These are phyloP conservation scores for Lathamus discolor DNA, from an alignment of 2,113 vertebrate genomes.

Conservation along the genomic window DNA sequence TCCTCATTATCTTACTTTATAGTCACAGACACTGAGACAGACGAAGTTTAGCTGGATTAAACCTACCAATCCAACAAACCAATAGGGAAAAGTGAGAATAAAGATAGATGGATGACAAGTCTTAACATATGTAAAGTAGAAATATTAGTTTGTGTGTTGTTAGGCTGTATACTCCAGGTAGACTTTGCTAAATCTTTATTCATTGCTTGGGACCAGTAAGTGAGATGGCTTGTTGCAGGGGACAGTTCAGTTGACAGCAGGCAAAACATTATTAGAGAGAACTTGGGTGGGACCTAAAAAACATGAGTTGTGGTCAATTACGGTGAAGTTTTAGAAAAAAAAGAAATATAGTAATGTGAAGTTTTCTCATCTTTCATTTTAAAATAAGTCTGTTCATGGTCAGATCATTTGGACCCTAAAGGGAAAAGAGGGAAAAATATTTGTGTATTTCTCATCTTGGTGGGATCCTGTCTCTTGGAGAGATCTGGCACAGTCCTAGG, in stretches of 20 bases:
- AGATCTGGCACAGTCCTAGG: background rate
- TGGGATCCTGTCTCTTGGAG: background rate
- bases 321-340: background rate
- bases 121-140: background rate
- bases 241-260: background rate
- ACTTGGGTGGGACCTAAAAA: background rate
- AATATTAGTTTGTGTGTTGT: background rate
- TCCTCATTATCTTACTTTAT: background rate
- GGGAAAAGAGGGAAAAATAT: background rate
- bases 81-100: background rate
- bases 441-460: background rate
- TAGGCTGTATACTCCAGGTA: background rate
- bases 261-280: background rate
- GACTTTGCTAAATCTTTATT: slow-evolving; percentile 44
- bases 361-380: background rate
- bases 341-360: background rate
- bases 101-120: background rate
- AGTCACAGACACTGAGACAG: background rate
- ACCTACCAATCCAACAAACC: background rate
- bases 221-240: slow-evolving; percentile 41
- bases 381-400: background rate
- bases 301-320: background rate
- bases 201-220: background rate
- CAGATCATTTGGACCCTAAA: background rate
- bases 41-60: background rate